Evolutionary conservation across 2,113 vertebrate species (phyloP).

Genomic region (Syngnathus floridae): DNA sequence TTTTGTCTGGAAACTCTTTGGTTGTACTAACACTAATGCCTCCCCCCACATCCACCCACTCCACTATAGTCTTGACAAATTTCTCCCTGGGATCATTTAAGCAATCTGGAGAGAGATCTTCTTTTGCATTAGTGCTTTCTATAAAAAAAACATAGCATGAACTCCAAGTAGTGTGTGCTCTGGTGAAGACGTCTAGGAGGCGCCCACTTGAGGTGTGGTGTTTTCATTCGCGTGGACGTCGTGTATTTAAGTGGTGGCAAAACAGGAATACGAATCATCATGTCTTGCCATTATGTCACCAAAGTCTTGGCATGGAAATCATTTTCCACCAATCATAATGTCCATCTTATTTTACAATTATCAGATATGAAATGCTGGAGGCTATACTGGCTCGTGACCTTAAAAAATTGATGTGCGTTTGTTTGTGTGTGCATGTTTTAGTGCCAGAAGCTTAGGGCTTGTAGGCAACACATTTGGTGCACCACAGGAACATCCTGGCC

Average conservation of each 20-base stretch:
- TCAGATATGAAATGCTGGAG: conserved; percentile 10
- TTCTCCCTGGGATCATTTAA: neutral
- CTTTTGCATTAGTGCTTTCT: neutral
- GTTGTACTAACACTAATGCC: neutral
- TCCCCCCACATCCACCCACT: too few species aligned
- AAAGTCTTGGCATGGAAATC: neutral
- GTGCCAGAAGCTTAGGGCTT: conserved; percentile 39
- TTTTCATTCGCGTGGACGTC: neutral
- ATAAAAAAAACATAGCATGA: neutral
- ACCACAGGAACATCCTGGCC: conserved; percentile 57
- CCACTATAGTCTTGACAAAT: neutral
- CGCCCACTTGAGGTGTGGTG: neutral
- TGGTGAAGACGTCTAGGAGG: neutral
- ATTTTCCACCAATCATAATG: neutral
- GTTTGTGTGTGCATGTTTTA: conserved; percentile 20
- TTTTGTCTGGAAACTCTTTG: neutral
- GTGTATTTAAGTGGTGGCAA: neutral
- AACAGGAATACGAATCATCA: neutral
- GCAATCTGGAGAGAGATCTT: neutral
- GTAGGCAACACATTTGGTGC: conserved; percentile 57
- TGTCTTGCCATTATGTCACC: neutral
- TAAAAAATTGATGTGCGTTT: conserved; percentile 2
- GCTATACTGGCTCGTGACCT: conserved; percentile 26
- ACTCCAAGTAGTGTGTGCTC: neutral
- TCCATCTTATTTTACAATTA: neutral